A percentile compares a stretch with the other conserved stretches of the same genome.
phyloP scores from a whole-genome alignment of 1,140 invertebrate species.

The Brachionus koreanus region DNA sequence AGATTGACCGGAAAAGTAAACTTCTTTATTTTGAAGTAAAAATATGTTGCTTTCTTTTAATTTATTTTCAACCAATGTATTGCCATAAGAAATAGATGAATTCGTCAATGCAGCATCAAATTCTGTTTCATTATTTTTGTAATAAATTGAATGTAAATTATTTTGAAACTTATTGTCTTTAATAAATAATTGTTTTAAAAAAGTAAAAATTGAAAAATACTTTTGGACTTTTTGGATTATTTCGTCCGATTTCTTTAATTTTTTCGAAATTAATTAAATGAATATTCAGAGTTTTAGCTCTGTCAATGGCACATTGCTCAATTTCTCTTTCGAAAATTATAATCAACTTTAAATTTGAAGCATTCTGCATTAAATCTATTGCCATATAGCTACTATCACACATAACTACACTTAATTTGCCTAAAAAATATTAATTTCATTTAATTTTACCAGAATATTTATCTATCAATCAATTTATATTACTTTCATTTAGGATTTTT shows the following conservation, averaged over 20 bases:
- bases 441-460: neutral
- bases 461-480: no score
- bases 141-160: neutral
- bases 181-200: neutral
- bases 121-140: neutral
- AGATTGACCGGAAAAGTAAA: neutral
- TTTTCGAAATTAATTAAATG: neutral
- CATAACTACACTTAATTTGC: neutral
- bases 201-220: neutral
- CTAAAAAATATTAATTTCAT: neutral
- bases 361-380: neutral
- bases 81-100: neutral
- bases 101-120: neutral
- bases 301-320: neutral
- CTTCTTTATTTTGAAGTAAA: neutral
- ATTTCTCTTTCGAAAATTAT: neutral
- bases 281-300: neutral
- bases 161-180: neutral
- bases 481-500: slow-evolving; percentile 9
- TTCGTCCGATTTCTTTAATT: neutral
- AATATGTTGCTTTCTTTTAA: neutral
- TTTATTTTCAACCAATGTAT: neutral
- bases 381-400: neutral
- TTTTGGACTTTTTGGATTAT: neutral
- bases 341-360: neutral